phyloP scores from a whole-genome alignment of 35 echinoderm and acorn worm genomes.

The Anneissia japonica region DNA sequence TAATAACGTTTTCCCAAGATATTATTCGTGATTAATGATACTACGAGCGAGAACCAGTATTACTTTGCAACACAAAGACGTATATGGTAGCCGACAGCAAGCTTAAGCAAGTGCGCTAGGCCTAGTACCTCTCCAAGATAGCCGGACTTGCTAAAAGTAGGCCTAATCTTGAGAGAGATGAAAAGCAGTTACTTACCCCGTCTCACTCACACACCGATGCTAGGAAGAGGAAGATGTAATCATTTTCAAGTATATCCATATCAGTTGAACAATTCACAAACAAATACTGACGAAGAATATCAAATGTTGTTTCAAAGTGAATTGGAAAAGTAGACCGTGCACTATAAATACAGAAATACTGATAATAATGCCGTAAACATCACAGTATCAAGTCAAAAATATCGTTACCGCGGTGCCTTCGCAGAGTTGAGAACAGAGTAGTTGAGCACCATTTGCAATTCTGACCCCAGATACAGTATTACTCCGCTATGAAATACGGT shows the following conservation, averaged over 20 bases:
- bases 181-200: no score
- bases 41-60: no score
- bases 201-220: no score
- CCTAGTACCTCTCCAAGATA: no score
- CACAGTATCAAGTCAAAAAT: background rate
- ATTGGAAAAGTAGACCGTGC: background rate
- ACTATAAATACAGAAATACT: background rate
- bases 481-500: background rate
- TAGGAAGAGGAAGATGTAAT: no score
- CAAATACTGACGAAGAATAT: background rate
- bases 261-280: background rate
- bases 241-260: background rate
- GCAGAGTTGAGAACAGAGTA: background rate
- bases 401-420: background rate
- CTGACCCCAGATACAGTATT: background rate
- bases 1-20: no score
- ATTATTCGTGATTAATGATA: no score
- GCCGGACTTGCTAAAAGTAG: no score
- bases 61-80: no score
- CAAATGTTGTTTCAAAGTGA: background rate
- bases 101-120: no score
- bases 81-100: no score
- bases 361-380: background rate
- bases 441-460: background rate
- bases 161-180: no score